A percentile compares a stretch with the other conserved stretches of the same genome.
phyloP scores from a whole-genome alignment of 2,888 invertebrate species.

The Ryuthela nishihirai region DNA sequence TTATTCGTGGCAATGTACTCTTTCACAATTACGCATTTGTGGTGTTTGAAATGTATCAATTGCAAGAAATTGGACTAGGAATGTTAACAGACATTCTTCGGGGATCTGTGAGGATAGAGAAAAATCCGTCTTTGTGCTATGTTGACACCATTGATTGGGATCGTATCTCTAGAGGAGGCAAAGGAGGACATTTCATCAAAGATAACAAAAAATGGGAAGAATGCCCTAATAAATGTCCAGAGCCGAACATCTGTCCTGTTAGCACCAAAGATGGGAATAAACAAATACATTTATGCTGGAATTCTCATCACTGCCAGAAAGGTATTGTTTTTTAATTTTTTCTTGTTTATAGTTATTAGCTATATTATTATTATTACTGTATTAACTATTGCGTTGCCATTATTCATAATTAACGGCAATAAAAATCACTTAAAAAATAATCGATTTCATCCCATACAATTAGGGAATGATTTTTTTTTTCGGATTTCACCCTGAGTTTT shows the following conservation, averaged over 20 bases:
- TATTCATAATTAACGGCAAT: too few relatives aligned
- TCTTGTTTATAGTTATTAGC: neutral
- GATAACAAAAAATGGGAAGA: constrained; percentile 63
- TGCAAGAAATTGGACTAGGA: constrained; percentile 79
- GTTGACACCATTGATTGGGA: constrained; percentile 89
- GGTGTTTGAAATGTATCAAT: constrained; percentile 65
- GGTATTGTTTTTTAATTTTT: constrained; percentile 41
- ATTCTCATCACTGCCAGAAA: constrained; percentile 49
- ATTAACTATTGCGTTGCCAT: too few relatives aligned
- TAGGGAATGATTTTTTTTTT: too few relatives aligned
- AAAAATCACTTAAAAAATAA: too few relatives aligned
- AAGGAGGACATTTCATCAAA: constrained; percentile 60
- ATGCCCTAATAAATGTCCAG: constrained; percentile 56
- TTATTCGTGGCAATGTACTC: constrained; percentile 81
- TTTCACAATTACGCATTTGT: constrained; percentile 84
- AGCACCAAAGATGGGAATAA: constrained; percentile 11
- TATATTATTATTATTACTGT: neutral
- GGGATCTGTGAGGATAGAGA: constrained; percentile 85
- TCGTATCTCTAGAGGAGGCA: constrained; percentile 62
- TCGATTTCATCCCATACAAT: too few relatives aligned
- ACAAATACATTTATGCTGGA: constrained; percentile 48
- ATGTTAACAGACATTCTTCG: constrained; percentile 74
- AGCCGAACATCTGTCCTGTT: constrained; percentile 30
- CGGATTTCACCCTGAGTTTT: too few relatives aligned
- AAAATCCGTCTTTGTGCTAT: constrained; percentile 86